Base-by-base conservation (phyloP, 2,888 invertebrate species). In the Prenolepis imparis region DNA sequence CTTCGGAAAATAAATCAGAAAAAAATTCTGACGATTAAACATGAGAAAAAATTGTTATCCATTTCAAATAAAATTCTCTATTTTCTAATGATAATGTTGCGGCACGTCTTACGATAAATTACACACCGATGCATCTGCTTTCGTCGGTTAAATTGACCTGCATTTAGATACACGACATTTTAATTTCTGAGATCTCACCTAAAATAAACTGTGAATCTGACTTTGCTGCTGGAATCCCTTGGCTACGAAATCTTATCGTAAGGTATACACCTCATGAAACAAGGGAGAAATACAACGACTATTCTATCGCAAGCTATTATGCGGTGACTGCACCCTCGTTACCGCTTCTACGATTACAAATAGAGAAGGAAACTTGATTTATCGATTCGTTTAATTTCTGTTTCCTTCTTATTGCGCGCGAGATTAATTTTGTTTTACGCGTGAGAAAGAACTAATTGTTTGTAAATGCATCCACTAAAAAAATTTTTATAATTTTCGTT, bases 211-310 rank as follows among this genome's bases (percentile, higher is more conserved):
- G 78, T 82, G 87, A 88, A 88, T 91, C 80, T 87, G 84, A 84
- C 82, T 83, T 81, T 75, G 80, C 36, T 39, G 63, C 61, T 18
- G 66, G 81, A 85, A 80, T 81, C 84, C 73, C 61, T 4, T 36
- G 61, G 82, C 83, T 83, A 70, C 82, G 63, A 90, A 88, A 82
- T 85, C 91, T 91, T 91, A 91, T 91, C 91, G 84, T 84, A 73
- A 84, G 85, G 73, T 87, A 72, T 87, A 87, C 91, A 88, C 88
- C 84, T 86, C 90, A 88, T 87, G 87, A 84, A 90, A 89, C 90
- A 91, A 80, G 87, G 15, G 59, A 61, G 78, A 90, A 82, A 84
- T 85, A 83, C 82, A 68, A 52, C 74, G 82, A 70, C 86, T 85
- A 86, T 86, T 86, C 85, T 88, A 87, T 83, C 83, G 86, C 88